Conservation (phyloP, 2,888 invertebrate genomes). For the Morpho deidamia region DNA sequence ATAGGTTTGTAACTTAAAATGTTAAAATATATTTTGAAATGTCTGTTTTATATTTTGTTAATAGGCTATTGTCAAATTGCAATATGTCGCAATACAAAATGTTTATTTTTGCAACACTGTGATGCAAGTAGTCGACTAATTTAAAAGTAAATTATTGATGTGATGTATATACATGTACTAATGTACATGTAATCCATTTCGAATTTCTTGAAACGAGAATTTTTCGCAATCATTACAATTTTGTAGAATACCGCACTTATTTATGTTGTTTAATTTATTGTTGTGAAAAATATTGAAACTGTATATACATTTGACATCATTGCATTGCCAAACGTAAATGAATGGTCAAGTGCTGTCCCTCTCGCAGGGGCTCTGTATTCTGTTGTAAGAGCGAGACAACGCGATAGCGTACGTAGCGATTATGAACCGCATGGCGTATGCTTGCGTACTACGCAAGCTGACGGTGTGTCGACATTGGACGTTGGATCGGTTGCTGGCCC, state of each 20-base stretch:
- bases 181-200: slow-evolving; percentile 8
- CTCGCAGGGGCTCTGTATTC: slow-evolving; percentile 28
- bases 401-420: slow-evolving; percentile 31
- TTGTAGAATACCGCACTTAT: slow-evolving; percentile 25
- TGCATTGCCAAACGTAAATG: slow-evolving; percentile 72
- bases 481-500: slow-evolving; percentile 71
- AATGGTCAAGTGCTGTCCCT: slow-evolving; percentile 58
- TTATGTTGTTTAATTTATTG: slow-evolving; percentile 32
- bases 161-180: neutral
- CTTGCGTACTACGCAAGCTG: slow-evolving; percentile 75
- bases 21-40: neutral
- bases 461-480: slow-evolving; percentile 78
- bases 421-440: slow-evolving; percentile 59
- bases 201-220: slow-evolving; percentile 22
- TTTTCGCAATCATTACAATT: slow-evolving; percentile 26
- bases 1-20: neutral
- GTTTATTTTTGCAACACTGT: slow-evolving; percentile 18
- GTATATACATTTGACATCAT: slow-evolving; percentile 47
- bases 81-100: slow-evolving; percentile 7
- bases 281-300: slow-evolving; percentile 57
- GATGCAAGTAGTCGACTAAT: slow-evolving; percentile 12
- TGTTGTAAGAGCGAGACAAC: slow-evolving; percentile 48
- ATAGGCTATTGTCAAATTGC: slow-evolving; percentile 3
- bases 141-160: slow-evolving; percentile 9
- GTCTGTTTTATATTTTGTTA: neutral